Base-by-base conservation (phyloP, 2,113 vertebrate species). In the Conger conger region DNA sequence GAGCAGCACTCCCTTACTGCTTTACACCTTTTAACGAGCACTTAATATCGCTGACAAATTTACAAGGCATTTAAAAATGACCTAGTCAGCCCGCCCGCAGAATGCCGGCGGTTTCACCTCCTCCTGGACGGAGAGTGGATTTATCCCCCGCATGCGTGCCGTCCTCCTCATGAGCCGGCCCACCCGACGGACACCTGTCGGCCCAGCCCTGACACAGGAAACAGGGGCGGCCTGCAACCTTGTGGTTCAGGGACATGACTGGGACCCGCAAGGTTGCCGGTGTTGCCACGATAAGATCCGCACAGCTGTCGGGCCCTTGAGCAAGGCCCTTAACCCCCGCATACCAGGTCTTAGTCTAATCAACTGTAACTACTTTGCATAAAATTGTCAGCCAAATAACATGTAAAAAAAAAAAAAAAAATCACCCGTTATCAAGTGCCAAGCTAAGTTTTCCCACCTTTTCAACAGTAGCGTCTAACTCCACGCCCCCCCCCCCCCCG, bases 361-460 rank as follows among this genome's bases (percentile, higher is more conserved):
- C n/a, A n/a, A n/a, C n/a, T n/a, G n/a, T n/a, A n/a, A n/a, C n/a
- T n/a, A n/a, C n/a, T n/a, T n/a, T n/a, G n/a, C n/a, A n/a, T n/a
- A n/a, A n/a, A n/a, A n/a, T n/a, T n/a, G n/a, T n/a, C n/a, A n/a
- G n/a, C n/a, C n/a, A n/a, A n/a, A n/a, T n/a, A n/a, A n/a, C n/a
- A n/a, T n/a, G n/a, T n/a, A n/a, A n/a, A n/a, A n/a, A n/a, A n/a
- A n/a, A n/a, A n/a, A n/a, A n/a, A n/a, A n/a, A n/a, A 95, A 88
- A 91, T 94, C 93, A 96, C 95, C 94, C 91, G 94, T 94, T 94
- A 96, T 95, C 93, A 93, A 94, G 84, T 93, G 1, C 95, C 92
- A 93, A 94, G 81, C 95, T 97, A 97, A 97, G 96, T 96, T 96
- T 94, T 96, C 96, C 97, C 95, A 93, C 88, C 87, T 87, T 90